Evolutionary conservation across 2,888 invertebrate genomes (phyloP).

Genomic region (Therioaphis trifolii): DNA sequence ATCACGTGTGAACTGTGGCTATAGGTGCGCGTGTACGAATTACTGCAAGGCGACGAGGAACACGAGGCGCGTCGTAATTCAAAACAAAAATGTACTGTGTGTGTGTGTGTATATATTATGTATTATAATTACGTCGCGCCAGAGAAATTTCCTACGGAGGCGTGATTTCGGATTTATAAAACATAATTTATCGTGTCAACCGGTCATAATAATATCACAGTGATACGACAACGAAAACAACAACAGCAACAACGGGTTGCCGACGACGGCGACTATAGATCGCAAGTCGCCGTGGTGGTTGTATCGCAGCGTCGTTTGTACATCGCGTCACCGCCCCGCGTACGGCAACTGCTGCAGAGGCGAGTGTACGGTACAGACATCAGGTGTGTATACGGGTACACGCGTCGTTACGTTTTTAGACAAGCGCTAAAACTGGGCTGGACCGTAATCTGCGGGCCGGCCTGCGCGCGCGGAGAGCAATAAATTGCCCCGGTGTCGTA

Average conservation of each 20-base stretch:
- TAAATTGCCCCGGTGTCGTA: constrained; percentile 54
- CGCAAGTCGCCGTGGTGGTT: neutral
- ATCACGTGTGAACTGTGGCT: too few relatives aligned
- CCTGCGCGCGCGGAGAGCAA: neutral
- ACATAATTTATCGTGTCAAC: constrained; percentile 30
- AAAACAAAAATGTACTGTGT: neutral
- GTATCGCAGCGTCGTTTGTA: too few relatives aligned
- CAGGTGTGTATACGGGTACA: neutral
- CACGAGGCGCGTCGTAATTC: constrained; percentile 8
- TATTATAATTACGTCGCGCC: neutral
- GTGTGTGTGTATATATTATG: neutral
- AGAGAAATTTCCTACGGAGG: neutral
- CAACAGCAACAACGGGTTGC: constrained; percentile 4
- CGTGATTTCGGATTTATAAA: constrained; percentile 35
- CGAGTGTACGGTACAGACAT: too few relatives aligned
- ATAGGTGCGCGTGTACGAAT: too few relatives aligned
- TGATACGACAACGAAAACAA: neutral
- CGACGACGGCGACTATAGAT: neutral
- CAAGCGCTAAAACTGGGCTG: constrained; percentile 54
- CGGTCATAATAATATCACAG: constrained; percentile 2
- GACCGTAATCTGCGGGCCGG: neutral
- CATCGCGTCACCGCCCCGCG: too few relatives aligned
- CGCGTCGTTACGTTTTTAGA: neutral
- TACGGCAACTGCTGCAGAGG: too few relatives aligned
- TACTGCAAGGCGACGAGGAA: too few relatives aligned